Evolutionary conservation across 2,888 invertebrate genomes (phyloP), one percentile per base, ranked within the genome.

Genomic region (Argyresthia goedartella): DNA sequence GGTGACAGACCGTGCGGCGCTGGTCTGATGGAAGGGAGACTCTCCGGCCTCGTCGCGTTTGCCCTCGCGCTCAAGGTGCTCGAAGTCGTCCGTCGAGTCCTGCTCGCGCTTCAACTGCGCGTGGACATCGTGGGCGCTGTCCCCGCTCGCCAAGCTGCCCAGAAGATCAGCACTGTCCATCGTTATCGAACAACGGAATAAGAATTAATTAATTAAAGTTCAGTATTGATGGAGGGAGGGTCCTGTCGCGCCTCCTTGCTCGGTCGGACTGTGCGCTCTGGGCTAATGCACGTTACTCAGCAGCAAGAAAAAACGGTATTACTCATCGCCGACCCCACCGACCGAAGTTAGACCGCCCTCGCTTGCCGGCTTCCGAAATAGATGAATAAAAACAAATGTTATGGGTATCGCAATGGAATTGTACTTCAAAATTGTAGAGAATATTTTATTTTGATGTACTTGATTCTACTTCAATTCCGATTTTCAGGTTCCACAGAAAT

Each of bases 31-130:
- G 53, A 68, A 65, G 48, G 76, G 77, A 8, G 76, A 71, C 52
- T 81, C 81, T 25, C 25, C 25, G 2, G 25, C 25, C 2, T 25
- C 25, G 52, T 76, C 69, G 45, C 64, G 79, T 56, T 67, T 72
- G 48, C 79, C 78, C 56, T 91, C 91, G 64, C 90, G 89, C 59
- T 90, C 91, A 59, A 93, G 81, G 73, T 92, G 92, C 73, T 92
- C 92, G 71, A 93, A 92, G 78, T 92, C 92, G 66, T 92, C 92
- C 56, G 90, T 84, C 35, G 92, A 92, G 69, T 92, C 92, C 66
- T 89, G 88, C 59, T 92, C 92, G 56, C 92, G 88, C 64, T 85
- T 86, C 66, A 84, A 69, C n/a, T 56, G 54, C 34, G 54, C 55
- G 10, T 58, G 59, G 16, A 63, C 59, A n/a, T 55, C 57, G 52